Percentiles rank a stretch among this genome's conserved stretches.
These are phyloP conservation scores for human (Homo sapiens) DNA, from an alignment of 2,113 vertebrate genomes.

Conservation along the genomic window DNA sequence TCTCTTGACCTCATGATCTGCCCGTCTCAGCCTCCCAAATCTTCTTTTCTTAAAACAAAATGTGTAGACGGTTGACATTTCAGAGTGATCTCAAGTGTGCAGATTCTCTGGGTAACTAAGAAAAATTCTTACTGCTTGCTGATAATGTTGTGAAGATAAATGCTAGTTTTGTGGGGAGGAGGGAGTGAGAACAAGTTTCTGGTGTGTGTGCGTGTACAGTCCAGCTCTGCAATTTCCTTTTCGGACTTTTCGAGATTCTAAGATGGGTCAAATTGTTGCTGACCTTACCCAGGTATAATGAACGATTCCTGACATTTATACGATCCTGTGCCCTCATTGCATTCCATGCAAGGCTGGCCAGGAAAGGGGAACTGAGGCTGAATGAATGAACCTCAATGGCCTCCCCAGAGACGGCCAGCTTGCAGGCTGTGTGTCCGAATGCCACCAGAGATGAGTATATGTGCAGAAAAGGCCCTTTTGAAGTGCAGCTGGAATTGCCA, in stretches of 20 bases:
- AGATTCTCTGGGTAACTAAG: neutral
- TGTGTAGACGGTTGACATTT: neutral
- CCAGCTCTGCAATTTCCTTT: neutral
- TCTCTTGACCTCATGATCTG: too few relatives aligned
- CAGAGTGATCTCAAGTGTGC: neutral
- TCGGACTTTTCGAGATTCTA: neutral
- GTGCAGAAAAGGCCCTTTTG: neutral
- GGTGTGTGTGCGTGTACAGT: neutral
- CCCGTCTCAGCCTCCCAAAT: too few relatives aligned
- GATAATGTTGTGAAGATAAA: slow-evolving; percentile 13
- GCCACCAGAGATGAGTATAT: neutral
- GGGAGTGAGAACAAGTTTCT: neutral
- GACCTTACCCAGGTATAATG: neutral
- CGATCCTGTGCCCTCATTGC: neutral
- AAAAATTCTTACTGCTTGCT: slow-evolving; percentile 1
- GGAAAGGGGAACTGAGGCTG: neutral
- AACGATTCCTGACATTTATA: neutral
- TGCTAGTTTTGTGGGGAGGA: neutral
- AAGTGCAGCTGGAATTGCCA: neutral
- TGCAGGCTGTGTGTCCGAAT: neutral
- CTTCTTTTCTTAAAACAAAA: neutral
- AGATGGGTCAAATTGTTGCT: neutral
- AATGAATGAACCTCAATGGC: neutral
- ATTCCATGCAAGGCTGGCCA: neutral
- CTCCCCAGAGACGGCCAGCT: neutral